These are phyloP conservation scores for Sclerurus mexicanus DNA, from an alignment of 2,113 vertebrate species.

Conservation along the genomic window DNA sequence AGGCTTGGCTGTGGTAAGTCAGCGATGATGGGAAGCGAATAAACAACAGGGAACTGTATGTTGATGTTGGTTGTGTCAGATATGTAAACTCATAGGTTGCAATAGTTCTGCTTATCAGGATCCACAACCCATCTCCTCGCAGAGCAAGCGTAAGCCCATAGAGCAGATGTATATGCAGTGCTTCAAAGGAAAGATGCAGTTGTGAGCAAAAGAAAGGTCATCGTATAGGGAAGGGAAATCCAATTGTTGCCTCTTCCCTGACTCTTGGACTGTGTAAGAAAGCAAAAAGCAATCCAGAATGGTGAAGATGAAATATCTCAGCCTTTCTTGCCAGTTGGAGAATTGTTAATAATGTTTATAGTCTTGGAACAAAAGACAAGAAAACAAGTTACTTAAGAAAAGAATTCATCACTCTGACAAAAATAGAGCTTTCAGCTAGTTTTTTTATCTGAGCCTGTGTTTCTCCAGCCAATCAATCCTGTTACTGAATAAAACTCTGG, in stretches of 20 bases:
- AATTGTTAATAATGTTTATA: constrained; percentile 41
- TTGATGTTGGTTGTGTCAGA: neutral
- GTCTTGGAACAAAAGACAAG: constrained; percentile 45
- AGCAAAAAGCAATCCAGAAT: neutral
- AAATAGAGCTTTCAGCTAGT: constrained; percentile 56
- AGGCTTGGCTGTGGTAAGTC: neutral
- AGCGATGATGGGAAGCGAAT: neutral
- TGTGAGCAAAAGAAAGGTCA: neutral
- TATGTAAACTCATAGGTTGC: neutral
- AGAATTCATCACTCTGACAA: constrained; percentile 56
- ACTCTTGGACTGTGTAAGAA: neutral
- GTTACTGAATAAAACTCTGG: constrained; percentile 64
- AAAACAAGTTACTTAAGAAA: constrained; percentile 58
- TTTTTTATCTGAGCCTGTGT: constrained; percentile 3
- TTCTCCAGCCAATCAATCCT: constrained; percentile 58
- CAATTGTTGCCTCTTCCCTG: neutral
- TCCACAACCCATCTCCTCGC: neutral
- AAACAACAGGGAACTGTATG: neutral
- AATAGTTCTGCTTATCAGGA: neutral
- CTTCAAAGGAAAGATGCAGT: neutral
- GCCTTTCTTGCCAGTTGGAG: constrained; percentile 25
- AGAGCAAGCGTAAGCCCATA: fast-evolving
- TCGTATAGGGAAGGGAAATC: neutral
- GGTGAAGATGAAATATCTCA: neutral
- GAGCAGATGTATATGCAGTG: neutral